Percentiles rank a stretch among this genome's conserved stretches.
These are phyloP conservation scores for Phalera bucephala DNA, from an alignment of 2,888 invertebrate species.

Conservation along the genomic window DNA sequence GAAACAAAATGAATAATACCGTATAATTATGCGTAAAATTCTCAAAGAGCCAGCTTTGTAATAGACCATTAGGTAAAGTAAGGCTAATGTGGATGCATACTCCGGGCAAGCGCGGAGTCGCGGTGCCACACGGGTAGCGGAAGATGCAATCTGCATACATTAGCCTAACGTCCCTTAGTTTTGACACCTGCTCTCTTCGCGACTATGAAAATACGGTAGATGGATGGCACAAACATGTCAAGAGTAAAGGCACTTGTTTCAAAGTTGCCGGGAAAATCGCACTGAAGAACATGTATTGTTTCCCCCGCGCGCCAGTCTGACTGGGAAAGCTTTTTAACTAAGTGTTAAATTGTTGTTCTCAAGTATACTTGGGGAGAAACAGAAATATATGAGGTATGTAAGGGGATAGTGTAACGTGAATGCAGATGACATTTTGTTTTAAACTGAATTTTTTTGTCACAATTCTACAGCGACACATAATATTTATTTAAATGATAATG, in stretches of 20 bases:
- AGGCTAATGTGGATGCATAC: conserved; percentile 57
- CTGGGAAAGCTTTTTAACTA: conserved; percentile 47
- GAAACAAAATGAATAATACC: conserved; percentile 1
- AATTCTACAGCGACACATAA: too few species aligned
- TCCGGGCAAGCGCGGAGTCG: conserved; percentile 30
- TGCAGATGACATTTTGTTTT: too few species aligned
- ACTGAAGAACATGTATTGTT: conserved; percentile 44
- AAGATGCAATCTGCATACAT: conserved; percentile 82
- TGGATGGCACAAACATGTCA: conserved; percentile 75
- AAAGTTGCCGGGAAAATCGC: conserved; percentile 52
- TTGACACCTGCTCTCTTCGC: conserved; percentile 75
- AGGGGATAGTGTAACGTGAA: not conserved
- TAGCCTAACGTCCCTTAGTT: conserved; percentile 78
- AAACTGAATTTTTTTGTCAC: too few species aligned
- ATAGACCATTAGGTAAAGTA: conserved; percentile 57
- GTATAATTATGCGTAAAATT: conserved; percentile 21
- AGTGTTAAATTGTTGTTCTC: conserved; percentile 42
- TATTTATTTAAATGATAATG: too few species aligned
- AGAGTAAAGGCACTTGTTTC: conserved; percentile 60
- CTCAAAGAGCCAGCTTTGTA: conserved; percentile 30
- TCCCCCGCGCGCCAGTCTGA: conserved; percentile 35
- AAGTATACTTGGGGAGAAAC: conserved; percentile 29
- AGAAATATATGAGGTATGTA: conserved; percentile 5
- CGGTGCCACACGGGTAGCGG: conserved; percentile 45
- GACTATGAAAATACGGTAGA: conserved; percentile 59